Evolutionary conservation across 2,888 invertebrate genomes (phyloP).

Genomic region (Gonocerus acuteangulatus): DNA sequence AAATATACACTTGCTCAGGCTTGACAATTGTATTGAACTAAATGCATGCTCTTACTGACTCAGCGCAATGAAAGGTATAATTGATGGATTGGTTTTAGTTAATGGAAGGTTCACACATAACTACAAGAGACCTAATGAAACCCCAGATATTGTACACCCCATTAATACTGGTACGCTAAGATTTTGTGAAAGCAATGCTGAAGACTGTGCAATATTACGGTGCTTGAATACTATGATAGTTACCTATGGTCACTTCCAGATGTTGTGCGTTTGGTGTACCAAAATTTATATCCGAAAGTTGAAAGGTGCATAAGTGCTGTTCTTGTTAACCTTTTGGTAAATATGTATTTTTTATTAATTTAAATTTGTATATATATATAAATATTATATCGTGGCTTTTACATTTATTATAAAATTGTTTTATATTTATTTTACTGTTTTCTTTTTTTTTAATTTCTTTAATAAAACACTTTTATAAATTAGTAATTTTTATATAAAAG

Average conservation of each 20-base stretch:
- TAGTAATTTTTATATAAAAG: background rate
- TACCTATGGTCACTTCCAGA: conserved; percentile 30
- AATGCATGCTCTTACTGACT: conserved; percentile 20
- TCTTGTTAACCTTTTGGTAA: conserved; percentile 20
- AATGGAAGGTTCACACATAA: conserved; percentile 14
- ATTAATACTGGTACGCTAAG: conserved; percentile 21
- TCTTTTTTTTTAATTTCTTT: conserved; percentile 9
- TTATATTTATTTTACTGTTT: conserved; percentile 22
- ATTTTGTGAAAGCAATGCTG: conserved; percentile 26
- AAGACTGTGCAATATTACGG: conserved; percentile 35
- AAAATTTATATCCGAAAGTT: conserved; percentile 24
- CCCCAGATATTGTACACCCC: conserved; percentile 23
- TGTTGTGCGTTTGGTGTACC: conserved; percentile 20
- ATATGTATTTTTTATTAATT: conserved; percentile 22
- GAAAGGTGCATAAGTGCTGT: conserved; percentile 25
- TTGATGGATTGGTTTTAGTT: conserved; percentile 16
- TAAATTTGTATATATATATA: conserved; percentile 24
- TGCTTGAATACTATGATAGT: conserved; percentile 33
- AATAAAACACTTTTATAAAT: conserved; percentile 14
- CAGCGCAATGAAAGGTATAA: conserved; percentile 3
- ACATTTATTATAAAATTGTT: conserved; percentile 23
- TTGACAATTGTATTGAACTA: conserved; percentile 12
- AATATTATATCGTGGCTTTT: conserved; percentile 11
- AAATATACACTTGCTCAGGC: background rate
- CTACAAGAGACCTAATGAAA: conserved; percentile 23